These are phyloP conservation scores for Parthenolecanium corni DNA, from an alignment of 2,888 invertebrate genomes.

Conservation along the genomic window DNA sequence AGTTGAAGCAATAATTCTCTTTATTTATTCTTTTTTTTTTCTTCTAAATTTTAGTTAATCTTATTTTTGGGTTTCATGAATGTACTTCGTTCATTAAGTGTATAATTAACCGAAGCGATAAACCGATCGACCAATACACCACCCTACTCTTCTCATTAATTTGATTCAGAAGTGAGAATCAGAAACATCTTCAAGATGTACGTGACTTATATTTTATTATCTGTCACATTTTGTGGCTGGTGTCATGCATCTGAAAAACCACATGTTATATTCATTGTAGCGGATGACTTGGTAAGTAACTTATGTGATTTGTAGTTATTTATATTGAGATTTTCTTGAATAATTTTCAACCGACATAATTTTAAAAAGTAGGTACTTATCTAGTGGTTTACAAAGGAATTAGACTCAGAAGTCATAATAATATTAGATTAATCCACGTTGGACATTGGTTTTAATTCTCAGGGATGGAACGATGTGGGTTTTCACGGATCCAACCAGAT, in stretches of 20 bases:
- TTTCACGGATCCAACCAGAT: constrained; percentile 46
- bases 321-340: constrained; percentile 31
- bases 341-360: background rate
- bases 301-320: too few relatives aligned
- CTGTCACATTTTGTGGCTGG: background rate
- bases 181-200: background rate
- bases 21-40: too few relatives aligned
- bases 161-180: background rate
- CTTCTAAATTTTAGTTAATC: too few relatives aligned
- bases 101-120: too few relatives aligned
- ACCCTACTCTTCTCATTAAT: too few relatives aligned
- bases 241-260: constrained; percentile 35
- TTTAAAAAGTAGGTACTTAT: background rate
- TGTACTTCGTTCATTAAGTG: background rate
- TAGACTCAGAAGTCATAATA: too few relatives aligned
- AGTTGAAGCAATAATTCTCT: too few relatives aligned
- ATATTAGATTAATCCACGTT: too few relatives aligned
- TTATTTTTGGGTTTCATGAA: background rate
- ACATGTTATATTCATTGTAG: constrained; percentile 45
- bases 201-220: background rate
- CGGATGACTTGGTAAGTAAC: constrained; percentile 47
- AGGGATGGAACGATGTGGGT: constrained; percentile 48
- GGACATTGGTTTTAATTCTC: constrained; percentile 4
- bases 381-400: too few relatives aligned
- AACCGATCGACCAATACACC: too few relatives aligned